A percentile compares a stretch with the other conserved stretches of the same genome.
Conservation (phyloP, 2,888 invertebrate species). For the Octonoba sinensis region DNA sequence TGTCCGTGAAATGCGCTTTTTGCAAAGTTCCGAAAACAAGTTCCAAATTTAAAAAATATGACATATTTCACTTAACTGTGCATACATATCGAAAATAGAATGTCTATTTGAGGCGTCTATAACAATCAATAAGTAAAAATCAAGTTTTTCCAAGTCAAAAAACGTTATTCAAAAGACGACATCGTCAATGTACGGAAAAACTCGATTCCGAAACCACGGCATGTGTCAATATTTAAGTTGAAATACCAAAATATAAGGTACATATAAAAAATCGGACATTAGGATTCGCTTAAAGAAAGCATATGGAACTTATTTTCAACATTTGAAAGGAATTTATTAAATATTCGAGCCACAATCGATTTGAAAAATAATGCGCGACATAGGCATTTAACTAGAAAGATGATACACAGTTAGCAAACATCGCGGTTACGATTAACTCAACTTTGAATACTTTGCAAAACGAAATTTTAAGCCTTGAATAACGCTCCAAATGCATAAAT, state of each 20-base stretch:
- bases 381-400: no score
- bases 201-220: not conserved
- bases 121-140: conserved; percentile 22
- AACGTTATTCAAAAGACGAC: conserved; percentile 8
- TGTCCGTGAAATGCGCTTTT: conserved; percentile 59
- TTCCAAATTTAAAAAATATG: conserved; percentile 38
- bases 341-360: no score
- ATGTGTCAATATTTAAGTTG: not conserved
- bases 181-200: not conserved
- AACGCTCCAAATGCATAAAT: not conserved
- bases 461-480: not conserved
- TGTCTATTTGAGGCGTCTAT: conserved; percentile 23
- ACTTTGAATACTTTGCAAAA: no score
- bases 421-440: conserved; percentile 16
- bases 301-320: no score
- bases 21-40: conserved; percentile 59
- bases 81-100: not conserved
- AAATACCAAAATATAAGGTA: no score
- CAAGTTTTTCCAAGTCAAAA: conserved; percentile 8
- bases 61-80: not conserved
- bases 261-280: no score
- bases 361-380: no score
- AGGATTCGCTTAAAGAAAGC: no score
- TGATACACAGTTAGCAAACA: no score
- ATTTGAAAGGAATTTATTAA: no score